These are phyloP conservation scores for Meghimatium bilineatum DNA, from an alignment of 2,888 invertebrate genomes.

Conservation along the genomic window DNA sequence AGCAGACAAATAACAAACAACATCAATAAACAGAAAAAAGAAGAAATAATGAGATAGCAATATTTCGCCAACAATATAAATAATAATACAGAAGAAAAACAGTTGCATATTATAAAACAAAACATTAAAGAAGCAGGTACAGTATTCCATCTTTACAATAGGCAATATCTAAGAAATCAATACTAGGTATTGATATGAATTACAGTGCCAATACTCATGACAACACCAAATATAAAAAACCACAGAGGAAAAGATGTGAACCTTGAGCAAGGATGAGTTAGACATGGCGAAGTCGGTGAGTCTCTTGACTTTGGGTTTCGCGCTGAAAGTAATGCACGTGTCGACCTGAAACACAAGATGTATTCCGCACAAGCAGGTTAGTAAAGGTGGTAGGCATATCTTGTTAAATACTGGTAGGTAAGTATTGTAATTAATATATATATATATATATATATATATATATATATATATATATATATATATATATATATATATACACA, in stretches of 20 bases:
- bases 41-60: no score
- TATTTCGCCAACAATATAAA: no score
- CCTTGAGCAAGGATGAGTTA: neutral
- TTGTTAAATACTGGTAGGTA: no score
- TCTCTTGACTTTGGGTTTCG: neutral
- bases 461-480: no score
- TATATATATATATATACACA: no score
- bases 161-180: neutral
- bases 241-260: neutral
- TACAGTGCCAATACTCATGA: neutral
- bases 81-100: no score
- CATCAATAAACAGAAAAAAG: no score
- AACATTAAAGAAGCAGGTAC: neutral
- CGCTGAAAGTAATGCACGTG: neutral
- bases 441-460: no score
- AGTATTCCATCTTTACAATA: neutral
- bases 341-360: conserved; percentile 26
- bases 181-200: neutral
- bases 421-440: no score
- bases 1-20: no score
- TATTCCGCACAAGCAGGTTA: neutral
- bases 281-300: neutral
- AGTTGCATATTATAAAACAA: no score
- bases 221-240: neutral
- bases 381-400: neutral